Conservation (phyloP, 2,797 vertebrate species). For the Intellagama lesueurii region DNA sequence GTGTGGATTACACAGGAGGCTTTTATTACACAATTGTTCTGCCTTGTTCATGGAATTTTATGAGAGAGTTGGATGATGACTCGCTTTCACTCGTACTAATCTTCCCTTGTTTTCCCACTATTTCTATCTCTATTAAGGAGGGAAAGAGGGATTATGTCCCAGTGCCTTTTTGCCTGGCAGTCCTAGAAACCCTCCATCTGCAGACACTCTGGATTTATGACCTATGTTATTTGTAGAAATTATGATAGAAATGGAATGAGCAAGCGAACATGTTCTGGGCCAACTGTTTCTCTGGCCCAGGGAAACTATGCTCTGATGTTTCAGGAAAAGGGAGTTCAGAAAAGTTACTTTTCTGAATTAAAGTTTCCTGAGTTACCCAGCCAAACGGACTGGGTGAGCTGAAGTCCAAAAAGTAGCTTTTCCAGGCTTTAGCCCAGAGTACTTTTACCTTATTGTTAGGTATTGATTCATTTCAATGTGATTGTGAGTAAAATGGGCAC, state of each 20-base stretch:
- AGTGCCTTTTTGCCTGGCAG: neutral
- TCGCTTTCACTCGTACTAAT: neutral
- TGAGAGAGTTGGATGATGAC: neutral
- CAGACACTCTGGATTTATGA: neutral
- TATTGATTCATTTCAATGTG: too few species aligned
- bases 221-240: neutral
- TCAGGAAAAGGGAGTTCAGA: neutral
- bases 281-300: neutral
- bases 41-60: slow-evolving; percentile 3
- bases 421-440: too few species aligned
- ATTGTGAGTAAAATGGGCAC: neutral
- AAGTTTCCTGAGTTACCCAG: too few species aligned
- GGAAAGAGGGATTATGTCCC: too few species aligned
- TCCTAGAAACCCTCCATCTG: neutral
- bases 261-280: neutral
- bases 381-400: too few species aligned
- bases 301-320: neutral
- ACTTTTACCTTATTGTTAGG: too few species aligned
- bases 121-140: neutral
- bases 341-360: too few species aligned
- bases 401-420: too few species aligned
- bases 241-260: neutral
- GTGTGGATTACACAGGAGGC: too few species aligned
- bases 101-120: neutral
- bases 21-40: neutral